Evolutionary conservation across 2,888 invertebrate genomes (phyloP).

Genomic region (Ochropleura leucogaster): DNA sequence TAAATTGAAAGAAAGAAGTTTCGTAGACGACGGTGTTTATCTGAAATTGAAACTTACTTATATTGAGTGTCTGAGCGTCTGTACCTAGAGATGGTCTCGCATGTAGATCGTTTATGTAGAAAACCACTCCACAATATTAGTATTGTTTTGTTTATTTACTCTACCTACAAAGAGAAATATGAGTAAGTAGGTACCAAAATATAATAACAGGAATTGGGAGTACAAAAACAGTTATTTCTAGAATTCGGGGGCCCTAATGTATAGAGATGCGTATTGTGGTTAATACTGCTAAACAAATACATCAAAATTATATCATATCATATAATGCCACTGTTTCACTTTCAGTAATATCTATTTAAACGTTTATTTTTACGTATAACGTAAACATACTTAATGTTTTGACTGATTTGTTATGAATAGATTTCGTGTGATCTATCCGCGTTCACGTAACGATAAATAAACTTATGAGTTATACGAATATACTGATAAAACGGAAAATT

Average conservation of each 20-base stretch:
- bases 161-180: slow-evolving; percentile 17
- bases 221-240: slow-evolving; percentile 15
- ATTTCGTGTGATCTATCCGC: slow-evolving; percentile 47
- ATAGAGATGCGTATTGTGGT: not conserved
- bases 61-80: slow-evolving; percentile 37
- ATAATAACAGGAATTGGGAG: slow-evolving; percentile 23
- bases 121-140: slow-evolving; percentile 37
- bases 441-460: slow-evolving; percentile 48
- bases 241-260: not conserved
- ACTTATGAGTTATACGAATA: slow-evolving; percentile 33
- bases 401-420: slow-evolving; percentile 57
- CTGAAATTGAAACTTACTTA: slow-evolving; percentile 40
- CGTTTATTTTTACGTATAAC: slow-evolving; percentile 32
- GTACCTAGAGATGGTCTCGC: slow-evolving; percentile 11
- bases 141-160: slow-evolving; percentile 27
- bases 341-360: slow-evolving; percentile 24
- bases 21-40: not conserved
- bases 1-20: slow-evolving; percentile 24
- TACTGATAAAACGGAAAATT: slow-evolving; percentile 30
- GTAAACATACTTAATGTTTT: slow-evolving; percentile 55
- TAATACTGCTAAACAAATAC: not conserved
- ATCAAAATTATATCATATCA: not conserved
- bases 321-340: slow-evolving; percentile 12
- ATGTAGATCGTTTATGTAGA: slow-evolving; percentile 20
- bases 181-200: slow-evolving; percentile 20